A percentile compares a stretch with the other conserved stretches of the same genome.
phyloP scores from a whole-genome alignment of 1,140 invertebrate species.

The Triops cancriformis region DNA sequence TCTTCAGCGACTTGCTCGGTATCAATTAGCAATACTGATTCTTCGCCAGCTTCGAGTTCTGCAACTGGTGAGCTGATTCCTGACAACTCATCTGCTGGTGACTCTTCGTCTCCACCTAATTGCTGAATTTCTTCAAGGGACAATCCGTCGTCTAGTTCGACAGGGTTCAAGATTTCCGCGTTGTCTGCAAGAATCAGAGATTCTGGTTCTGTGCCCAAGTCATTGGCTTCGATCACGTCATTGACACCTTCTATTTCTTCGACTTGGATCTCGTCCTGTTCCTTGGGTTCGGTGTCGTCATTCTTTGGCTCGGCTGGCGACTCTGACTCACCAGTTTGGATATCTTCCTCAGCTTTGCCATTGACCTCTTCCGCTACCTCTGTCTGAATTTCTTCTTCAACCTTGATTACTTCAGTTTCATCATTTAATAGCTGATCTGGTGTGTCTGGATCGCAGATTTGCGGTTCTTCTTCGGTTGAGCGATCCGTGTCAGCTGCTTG shows the following conservation, averaged over 20 bases:
- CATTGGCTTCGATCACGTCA: background rate
- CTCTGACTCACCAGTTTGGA: background rate
- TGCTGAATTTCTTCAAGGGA: too few relatives aligned
- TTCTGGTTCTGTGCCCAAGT: too few relatives aligned
- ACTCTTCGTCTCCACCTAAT: too few relatives aligned
- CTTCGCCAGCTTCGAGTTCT: too few relatives aligned
- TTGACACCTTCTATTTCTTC: background rate
- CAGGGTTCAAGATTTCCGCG: too few relatives aligned
- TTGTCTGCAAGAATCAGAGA: too few relatives aligned
- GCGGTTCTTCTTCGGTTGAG: background rate
- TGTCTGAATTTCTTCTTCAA: background rate
- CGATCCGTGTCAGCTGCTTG: background rate
- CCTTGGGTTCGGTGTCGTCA: background rate
- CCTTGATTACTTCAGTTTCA: background rate
- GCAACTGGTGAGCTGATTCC: too few relatives aligned
- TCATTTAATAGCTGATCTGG: background rate
- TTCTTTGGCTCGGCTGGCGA: background rate
- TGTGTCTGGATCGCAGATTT: background rate
- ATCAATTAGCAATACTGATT: too few relatives aligned
- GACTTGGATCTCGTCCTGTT: background rate
- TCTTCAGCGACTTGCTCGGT: too few relatives aligned
- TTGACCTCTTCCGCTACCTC: background rate
- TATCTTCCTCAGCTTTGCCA: background rate
- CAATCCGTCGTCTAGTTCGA: too few relatives aligned
- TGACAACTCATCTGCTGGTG: too few relatives aligned